Evolutionary conservation across 1,140 invertebrate genomes (phyloP).

Genomic region (Caerostris extrusa): DNA sequence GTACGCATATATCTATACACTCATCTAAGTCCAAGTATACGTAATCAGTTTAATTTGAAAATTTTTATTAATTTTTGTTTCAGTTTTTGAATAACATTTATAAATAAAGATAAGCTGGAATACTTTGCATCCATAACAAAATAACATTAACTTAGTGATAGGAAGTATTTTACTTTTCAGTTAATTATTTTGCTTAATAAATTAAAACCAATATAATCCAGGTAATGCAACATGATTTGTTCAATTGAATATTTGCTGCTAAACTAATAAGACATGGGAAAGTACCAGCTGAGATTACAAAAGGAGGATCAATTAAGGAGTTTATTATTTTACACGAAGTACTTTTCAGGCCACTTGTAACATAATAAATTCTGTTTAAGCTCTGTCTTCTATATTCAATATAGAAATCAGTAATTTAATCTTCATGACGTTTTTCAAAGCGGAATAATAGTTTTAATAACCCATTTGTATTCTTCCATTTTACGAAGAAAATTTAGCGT

Average conservation of each 20-base stretch:
- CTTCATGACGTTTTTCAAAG: not conserved
- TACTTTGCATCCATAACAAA: too few species aligned
- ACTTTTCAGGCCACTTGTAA: not conserved
- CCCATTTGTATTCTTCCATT: not conserved
- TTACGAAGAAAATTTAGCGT: not conserved
- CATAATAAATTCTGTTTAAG: not conserved
- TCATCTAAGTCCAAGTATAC: too few species aligned
- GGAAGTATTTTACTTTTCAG: too few species aligned
- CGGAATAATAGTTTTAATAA: not conserved
- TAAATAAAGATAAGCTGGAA: too few species aligned
- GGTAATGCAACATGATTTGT: not conserved
- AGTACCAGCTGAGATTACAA: not conserved
- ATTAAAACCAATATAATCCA: too few species aligned
- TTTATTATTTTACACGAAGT: not conserved
- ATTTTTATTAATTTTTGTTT: too few species aligned
- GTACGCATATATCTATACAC: too few species aligned
- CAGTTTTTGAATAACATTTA: too few species aligned
- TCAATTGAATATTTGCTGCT: not conserved
- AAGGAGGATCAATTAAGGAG: not conserved
- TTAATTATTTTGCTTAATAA: too few species aligned
- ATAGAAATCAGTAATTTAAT: not conserved
- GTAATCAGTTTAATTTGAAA: too few species aligned
- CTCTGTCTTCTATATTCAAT: not conserved
- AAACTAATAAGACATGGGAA: not conserved
- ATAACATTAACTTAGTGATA: too few species aligned